A percentile compares a stretch with the other conserved stretches of the same genome.
These are phyloP conservation scores for Peromyscus melanophrys DNA, from an alignment of 2,797 vertebrate species.

Conservation along the genomic window DNA sequence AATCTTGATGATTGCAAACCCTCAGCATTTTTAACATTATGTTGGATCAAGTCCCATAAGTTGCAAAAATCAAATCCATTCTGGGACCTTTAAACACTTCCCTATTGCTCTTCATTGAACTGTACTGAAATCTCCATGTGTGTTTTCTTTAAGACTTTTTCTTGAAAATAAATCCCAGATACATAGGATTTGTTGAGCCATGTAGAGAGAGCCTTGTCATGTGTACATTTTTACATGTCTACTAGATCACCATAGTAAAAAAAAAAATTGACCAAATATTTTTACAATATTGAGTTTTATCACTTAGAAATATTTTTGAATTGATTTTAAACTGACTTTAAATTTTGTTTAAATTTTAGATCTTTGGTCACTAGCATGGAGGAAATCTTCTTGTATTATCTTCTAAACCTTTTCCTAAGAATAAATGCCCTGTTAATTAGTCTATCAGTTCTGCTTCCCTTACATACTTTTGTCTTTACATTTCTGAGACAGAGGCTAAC, in stretches of 20 bases:
- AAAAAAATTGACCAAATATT: neutral
- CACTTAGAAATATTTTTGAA: neutral
- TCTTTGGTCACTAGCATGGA: neutral
- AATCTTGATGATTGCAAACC: neutral
- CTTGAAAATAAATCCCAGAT: conserved; percentile 42
- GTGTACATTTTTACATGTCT: neutral
- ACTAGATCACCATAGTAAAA: neutral
- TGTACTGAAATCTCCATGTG: neutral
- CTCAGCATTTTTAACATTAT: neutral
- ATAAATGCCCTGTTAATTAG: neutral
- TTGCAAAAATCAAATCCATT: conserved; percentile 14
- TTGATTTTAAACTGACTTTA: neutral
- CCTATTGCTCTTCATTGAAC: neutral
- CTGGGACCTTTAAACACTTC: neutral
- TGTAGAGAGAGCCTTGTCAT: neutral
- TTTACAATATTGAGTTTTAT: neutral
- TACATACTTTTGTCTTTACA: neutral
- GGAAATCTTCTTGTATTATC: conserved; percentile 7
- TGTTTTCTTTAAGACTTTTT: conserved; percentile 18
- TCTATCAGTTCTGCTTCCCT: neutral
- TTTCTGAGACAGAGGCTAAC: neutral
- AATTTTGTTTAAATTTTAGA: conserved; percentile 55
- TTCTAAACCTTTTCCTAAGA: neutral
- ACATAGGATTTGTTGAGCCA: neutral
- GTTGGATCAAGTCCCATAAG: neutral